These are phyloP conservation scores for Pterois miles DNA, from an alignment of 2,797 vertebrate genomes.

Conservation along the genomic window DNA sequence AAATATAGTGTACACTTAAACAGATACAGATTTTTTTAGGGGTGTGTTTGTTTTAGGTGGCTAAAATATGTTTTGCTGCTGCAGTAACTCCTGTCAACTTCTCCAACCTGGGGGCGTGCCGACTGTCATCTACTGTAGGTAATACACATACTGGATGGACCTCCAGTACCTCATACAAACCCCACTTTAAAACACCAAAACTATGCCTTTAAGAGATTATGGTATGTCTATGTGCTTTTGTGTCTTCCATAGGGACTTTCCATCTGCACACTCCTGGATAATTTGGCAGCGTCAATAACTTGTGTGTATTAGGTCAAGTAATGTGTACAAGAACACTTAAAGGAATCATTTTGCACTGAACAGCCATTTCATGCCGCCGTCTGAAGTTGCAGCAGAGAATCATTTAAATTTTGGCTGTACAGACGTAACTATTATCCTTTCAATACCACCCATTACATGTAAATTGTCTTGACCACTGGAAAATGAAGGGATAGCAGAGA, in stretches of 20 bases:
- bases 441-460: conserved; percentile 31
- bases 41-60: too few species aligned
- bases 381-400: conserved; percentile 3
- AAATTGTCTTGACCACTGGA: conserved; percentile 36
- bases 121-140: too few species aligned
- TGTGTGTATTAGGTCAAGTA: background rate
- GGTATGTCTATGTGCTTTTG: background rate
- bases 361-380: background rate
- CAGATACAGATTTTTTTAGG: too few species aligned
- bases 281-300: background rate
- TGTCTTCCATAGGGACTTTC: background rate
- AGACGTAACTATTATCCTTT: conserved; percentile 32
- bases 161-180: too few species aligned
- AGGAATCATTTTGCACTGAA: background rate
- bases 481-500: conserved; percentile 40
- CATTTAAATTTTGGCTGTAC: conserved; percentile 7
- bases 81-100: too few species aligned
- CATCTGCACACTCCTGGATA: background rate
- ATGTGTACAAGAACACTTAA: background rate
- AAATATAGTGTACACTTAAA: too few species aligned
- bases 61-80: too few species aligned
- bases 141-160: too few species aligned
- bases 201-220: background rate
- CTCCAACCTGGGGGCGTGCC: too few species aligned
- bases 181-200: too few species aligned